Evolutionary conservation across 1,140 invertebrate species (phyloP).

Genomic region (Sminthurides bifidus): DNA sequence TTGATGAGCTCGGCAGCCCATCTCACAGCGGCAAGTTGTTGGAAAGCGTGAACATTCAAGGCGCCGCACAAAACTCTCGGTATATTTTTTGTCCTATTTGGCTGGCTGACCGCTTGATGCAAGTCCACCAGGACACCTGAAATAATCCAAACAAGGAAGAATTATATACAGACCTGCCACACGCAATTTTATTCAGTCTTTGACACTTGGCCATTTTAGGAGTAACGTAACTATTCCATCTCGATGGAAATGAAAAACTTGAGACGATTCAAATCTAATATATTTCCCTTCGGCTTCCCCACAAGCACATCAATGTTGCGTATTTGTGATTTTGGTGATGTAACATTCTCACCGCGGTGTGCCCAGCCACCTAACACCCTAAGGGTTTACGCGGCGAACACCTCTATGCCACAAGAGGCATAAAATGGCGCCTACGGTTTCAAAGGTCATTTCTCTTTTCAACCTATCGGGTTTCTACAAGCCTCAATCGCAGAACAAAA

Average conservation of each 20-base stretch:
- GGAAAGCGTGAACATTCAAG: conserved; percentile 28
- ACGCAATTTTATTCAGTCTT: not conserved
- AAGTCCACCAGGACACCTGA: conserved; percentile 30
- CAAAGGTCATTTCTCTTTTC: too few relatives aligned
- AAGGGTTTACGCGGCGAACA: too few relatives aligned
- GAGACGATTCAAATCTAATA: not conserved
- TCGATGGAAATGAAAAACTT: not conserved
- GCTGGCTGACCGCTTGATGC: conserved; percentile 16
- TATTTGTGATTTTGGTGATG: too few relatives aligned
- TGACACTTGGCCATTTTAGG: not conserved
- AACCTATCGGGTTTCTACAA: too few relatives aligned
- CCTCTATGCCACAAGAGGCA: too few relatives aligned
- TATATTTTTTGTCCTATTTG: conserved; percentile 12
- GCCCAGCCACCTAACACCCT: too few relatives aligned
- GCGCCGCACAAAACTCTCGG: conserved; percentile 19
- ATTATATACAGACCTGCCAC: not conserved
- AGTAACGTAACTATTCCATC: not conserved
- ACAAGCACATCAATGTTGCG: not conserved
- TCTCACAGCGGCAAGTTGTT: conserved; percentile 26
- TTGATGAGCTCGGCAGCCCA: conserved; percentile 31
- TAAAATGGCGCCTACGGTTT: too few relatives aligned
- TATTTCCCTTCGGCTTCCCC: not conserved
- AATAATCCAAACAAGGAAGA: not conserved
- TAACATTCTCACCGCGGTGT: too few relatives aligned
- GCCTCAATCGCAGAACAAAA: too few relatives aligned